phyloP scores from a whole-genome alignment of 1,140 invertebrate genomes.

The Meloidogyne chitwoodi region DNA sequence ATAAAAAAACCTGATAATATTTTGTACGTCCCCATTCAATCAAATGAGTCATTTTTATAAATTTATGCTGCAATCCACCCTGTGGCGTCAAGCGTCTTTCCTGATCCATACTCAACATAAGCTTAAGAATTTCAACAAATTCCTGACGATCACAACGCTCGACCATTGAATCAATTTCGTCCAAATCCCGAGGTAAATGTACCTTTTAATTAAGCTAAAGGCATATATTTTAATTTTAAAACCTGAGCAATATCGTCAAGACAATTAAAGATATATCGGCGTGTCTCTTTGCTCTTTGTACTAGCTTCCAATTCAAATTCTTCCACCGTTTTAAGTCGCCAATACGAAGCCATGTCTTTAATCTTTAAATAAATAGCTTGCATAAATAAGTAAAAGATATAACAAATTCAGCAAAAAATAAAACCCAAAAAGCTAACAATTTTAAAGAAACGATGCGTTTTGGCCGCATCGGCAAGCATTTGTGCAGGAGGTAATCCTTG shows the following conservation, averaged over 20 bases:
- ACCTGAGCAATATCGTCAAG: constrained; percentile 90
- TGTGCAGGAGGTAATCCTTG: constrained; percentile 92
- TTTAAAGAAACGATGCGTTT: constrained; percentile 92
- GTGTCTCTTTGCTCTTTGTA: constrained; percentile 96
- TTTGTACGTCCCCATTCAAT: constrained; percentile 41
- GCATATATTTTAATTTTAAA: constrained; percentile 30
- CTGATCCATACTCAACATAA: constrained; percentile 58
- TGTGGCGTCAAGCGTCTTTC: constrained; percentile 47
- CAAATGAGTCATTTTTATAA: constrained; percentile 56
- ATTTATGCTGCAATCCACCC: constrained; percentile 53
- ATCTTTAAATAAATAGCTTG: constrained; percentile 21
- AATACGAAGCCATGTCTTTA: constrained; percentile 42
- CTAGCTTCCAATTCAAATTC: constrained; percentile 95
- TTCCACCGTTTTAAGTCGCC: constrained; percentile 75
- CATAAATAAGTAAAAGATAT: neutral
- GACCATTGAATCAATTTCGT: constrained; percentile 38
- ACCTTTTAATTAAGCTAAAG: constrained; percentile 20
- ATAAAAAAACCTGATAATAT: constrained; percentile 29
- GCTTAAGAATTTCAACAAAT: constrained; percentile 57
- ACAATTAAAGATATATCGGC: constrained; percentile 99
- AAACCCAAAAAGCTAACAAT: constrained; percentile 64
- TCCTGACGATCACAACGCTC: constrained; percentile 50
- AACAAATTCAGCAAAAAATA: neutral
- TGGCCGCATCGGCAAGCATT: constrained; percentile 96
- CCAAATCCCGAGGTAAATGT: constrained; percentile 45